These are phyloP conservation scores for Muscicapa comitata DNA, from an alignment of 2,797 vertebrate species.

Conservation along the genomic window DNA sequence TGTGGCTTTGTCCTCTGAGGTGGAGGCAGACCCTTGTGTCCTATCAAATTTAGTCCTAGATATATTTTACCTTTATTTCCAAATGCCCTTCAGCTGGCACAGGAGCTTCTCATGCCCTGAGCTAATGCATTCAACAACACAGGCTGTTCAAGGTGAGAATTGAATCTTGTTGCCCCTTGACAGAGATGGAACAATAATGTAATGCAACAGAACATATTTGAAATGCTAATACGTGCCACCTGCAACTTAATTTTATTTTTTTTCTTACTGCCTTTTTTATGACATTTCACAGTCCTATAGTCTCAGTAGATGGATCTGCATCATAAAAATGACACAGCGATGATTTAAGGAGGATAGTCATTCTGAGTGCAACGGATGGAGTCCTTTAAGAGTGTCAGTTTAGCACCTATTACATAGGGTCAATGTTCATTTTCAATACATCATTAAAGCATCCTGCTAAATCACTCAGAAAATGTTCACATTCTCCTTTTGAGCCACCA, in stretches of 20 bases:
- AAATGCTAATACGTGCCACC: slow-evolving; percentile 72
- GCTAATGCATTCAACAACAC: neutral
- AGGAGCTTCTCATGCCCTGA: neutral
- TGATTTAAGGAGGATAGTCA: slow-evolving; percentile 74
- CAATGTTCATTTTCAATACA: slow-evolving; percentile 74
- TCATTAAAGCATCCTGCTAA: slow-evolving; percentile 75
- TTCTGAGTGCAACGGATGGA: slow-evolving; percentile 69
- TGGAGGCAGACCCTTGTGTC: neutral
- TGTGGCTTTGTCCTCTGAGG: neutral
- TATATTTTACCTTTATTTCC: neutral
- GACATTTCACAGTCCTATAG: slow-evolving; percentile 75
- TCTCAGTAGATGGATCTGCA: slow-evolving; percentile 66
- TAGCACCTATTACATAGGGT: slow-evolving; percentile 77
- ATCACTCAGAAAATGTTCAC: slow-evolving; percentile 64
- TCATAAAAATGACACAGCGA: slow-evolving; percentile 69
- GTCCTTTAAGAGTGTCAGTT: slow-evolving; percentile 72
- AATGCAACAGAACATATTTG: slow-evolving; percentile 55
- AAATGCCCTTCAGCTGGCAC: slow-evolving; percentile 42
- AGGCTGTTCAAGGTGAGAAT: slow-evolving; percentile 17
- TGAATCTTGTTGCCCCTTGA: slow-evolving; percentile 57
- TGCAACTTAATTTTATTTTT: slow-evolving; percentile 74
- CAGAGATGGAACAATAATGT: slow-evolving; percentile 45
- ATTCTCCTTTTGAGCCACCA: slow-evolving; percentile 37
- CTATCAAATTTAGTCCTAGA: slow-evolving; percentile 26
- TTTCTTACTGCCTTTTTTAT: slow-evolving; percentile 66